A percentile compares a stretch with the other conserved stretches of the same genome.
Conservation (phyloP, 2,797 vertebrate genomes). For the Dipus sagitta region DNA sequence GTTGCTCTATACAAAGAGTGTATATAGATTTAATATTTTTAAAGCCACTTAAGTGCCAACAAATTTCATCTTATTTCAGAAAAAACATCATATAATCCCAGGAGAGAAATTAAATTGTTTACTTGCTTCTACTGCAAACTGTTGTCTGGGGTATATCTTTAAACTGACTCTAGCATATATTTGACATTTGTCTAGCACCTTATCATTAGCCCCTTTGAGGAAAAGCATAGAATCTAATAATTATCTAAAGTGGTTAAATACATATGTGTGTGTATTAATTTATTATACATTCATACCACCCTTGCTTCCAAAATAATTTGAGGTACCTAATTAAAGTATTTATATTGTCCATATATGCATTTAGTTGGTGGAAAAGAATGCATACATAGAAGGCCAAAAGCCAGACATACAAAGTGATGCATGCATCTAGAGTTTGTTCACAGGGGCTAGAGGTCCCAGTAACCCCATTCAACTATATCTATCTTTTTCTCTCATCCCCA, state of each 20-base stretch:
- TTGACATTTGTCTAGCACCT: background rate
- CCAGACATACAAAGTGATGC: too few relatives aligned
- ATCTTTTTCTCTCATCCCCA: too few relatives aligned
- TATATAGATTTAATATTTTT: background rate
- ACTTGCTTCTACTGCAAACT: background rate
- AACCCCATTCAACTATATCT: too few relatives aligned
- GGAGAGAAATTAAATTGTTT: slow-evolving; percentile 43
- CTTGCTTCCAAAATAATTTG: background rate
- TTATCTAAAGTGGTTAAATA: slow-evolving; percentile 28
- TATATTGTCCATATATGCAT: background rate
- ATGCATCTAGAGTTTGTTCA: too few relatives aligned
- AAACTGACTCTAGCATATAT: background rate
- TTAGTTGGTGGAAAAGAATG: background rate
- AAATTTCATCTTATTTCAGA: slow-evolving; percentile 8
- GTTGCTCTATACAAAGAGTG: background rate
- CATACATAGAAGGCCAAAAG: background rate
- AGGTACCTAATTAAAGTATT: background rate
- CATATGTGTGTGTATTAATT: background rate
- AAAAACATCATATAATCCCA: background rate
- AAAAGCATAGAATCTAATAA: background rate
- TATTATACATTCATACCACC: background rate
- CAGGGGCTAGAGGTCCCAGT: too few relatives aligned
- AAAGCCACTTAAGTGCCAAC: background rate
- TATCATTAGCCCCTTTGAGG: background rate
- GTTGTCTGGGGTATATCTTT: background rate